phyloP scores from a whole-genome alignment of 2,797 vertebrate species.

The Pristis pectinata region DNA sequence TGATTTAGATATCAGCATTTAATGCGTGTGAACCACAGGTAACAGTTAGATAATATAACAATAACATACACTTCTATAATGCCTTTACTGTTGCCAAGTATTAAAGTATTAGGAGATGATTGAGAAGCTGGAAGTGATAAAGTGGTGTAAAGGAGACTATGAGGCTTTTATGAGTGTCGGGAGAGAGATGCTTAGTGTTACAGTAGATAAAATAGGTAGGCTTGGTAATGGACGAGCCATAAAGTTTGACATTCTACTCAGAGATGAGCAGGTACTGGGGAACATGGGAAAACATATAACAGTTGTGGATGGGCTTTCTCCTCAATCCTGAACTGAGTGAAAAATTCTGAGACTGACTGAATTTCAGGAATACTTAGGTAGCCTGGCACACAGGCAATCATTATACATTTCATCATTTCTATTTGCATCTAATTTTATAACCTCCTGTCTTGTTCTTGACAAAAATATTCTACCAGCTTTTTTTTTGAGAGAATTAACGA shows the following conservation, averaged over 20 bases:
- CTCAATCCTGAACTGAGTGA: background rate
- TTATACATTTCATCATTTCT: background rate
- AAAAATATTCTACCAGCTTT: background rate
- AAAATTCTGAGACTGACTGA: too few species aligned
- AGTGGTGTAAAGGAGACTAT: background rate
- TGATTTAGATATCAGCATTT: background rate
- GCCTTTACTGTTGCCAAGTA: background rate
- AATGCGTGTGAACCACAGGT: background rate
- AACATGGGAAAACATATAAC: background rate
- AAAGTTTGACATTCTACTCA: background rate
- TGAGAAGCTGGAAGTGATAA: background rate
- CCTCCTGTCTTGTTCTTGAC: background rate
- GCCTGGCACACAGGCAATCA: background rate
- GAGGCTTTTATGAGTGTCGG: background rate
- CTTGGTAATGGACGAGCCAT: background rate
- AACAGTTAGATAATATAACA: background rate
- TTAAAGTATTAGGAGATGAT: background rate
- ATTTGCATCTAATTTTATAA: background rate
- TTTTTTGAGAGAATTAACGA: background rate
- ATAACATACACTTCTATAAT: background rate
- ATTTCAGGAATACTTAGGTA: background rate
- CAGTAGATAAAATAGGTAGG: background rate
- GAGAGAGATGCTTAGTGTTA: background rate
- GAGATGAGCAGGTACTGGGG: background rate
- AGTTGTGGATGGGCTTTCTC: background rate